A percentile compares a stretch with the other conserved stretches of the same genome.
Evolutionary conservation across 2,888 invertebrate species (phyloP).

Genomic region (Torymus tubicola): DNA sequence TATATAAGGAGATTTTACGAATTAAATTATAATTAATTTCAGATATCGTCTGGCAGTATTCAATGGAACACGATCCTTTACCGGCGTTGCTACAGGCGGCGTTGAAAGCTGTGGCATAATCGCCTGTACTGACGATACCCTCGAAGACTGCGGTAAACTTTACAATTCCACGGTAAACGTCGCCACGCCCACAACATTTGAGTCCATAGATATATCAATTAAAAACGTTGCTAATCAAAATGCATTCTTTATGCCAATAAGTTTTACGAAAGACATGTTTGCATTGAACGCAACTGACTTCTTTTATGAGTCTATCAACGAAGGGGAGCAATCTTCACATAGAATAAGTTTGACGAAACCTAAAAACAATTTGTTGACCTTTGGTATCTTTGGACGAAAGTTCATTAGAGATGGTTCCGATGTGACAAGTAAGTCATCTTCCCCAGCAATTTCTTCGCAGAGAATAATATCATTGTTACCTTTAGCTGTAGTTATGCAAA

Average conservation of each 20-base stretch:
- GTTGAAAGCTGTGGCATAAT: conserved; percentile 59
- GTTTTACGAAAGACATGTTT: conserved; percentile 22
- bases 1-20: background rate
- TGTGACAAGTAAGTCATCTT: background rate
- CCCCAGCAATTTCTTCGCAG: no score
- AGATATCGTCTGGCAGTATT: conserved; percentile 67
- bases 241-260: conserved; percentile 58
- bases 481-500: no score
- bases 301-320: background rate
- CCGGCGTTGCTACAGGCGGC: conserved; percentile 52
- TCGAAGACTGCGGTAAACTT: conserved; percentile 56
- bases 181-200: conserved; percentile 62
- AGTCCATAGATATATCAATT: conserved; percentile 61
- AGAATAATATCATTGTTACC: no score
- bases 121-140: conserved; percentile 53
- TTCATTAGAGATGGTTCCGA: conserved; percentile 57
- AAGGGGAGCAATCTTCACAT: background rate
- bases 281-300: conserved; percentile 51
- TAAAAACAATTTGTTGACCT: conserved; percentile 63
- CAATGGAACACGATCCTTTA: conserved; percentile 62
- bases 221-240: conserved; percentile 52
- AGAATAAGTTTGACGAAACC: conserved; percentile 58
- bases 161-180: conserved; percentile 59
- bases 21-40: background rate
- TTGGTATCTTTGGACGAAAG: conserved; percentile 67